A percentile compares a stretch with the other conserved stretches of the same genome.
phyloP scores from a whole-genome alignment of 2,113 vertebrate genomes.

The Meriones unguiculatus region DNA sequence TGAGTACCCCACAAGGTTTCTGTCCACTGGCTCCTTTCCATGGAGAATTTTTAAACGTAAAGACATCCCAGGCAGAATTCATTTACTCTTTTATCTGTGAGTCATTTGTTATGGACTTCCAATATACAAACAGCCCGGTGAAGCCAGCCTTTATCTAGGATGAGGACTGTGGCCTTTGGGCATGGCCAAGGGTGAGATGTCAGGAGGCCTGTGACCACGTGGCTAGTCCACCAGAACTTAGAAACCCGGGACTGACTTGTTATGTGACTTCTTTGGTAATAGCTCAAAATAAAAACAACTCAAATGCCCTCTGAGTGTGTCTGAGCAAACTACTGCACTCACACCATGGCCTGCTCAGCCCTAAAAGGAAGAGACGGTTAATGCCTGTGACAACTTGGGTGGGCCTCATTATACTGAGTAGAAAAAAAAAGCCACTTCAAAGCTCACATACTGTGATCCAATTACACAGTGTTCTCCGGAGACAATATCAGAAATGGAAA shows the following conservation, averaged over 20 bases:
- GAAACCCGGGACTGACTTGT: neutral
- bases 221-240: neutral
- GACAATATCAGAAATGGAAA: neutral
- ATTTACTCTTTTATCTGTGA: neutral
- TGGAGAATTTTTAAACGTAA: neutral
- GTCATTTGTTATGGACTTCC: neutral
- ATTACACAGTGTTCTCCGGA: neutral
- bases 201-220: neutral
- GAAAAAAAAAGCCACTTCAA: neutral
- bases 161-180: neutral
- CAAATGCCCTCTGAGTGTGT: neutral
- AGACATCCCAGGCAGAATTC: neutral
- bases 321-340: neutral
- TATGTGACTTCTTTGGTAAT: neutral
- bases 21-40: neutral
- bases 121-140: neutral
- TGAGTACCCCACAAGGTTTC: neutral
- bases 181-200: accelerated
- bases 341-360: neutral
- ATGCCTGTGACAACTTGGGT: neutral
- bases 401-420: neutral
- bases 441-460: neutral
- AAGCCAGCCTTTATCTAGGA: neutral
- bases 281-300: neutral
- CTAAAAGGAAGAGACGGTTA: neutral